These are phyloP conservation scores for Netelia melanura DNA, from an alignment of 2,888 invertebrate genomes.

Conservation along the genomic window DNA sequence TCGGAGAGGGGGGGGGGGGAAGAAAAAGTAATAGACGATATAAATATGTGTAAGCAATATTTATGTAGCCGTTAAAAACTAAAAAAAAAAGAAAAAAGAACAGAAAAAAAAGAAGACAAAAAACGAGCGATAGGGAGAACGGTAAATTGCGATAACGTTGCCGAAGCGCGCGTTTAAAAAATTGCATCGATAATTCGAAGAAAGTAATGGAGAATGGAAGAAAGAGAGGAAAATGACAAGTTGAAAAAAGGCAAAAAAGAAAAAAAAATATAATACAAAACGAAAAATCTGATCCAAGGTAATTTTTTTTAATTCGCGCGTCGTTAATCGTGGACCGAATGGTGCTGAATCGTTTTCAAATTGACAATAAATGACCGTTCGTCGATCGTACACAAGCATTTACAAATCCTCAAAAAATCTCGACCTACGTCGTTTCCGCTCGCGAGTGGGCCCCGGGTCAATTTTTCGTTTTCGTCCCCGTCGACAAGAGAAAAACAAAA, in stretches of 20 bases:
- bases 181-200: slow-evolving; percentile 42
- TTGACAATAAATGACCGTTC: slow-evolving; percentile 83
- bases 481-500: background rate
- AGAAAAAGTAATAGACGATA: slow-evolving; percentile 68
- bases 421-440: too few species aligned
- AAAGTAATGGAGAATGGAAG: slow-evolving; percentile 56
- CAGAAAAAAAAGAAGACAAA: too few species aligned
- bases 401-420: background rate
- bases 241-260: slow-evolving; percentile 52
- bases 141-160: slow-evolving; percentile 27
- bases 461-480: slow-evolving; percentile 52
- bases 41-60: slow-evolving; percentile 74
- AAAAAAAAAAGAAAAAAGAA: background rate
- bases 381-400: slow-evolving; percentile 74
- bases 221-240: slow-evolving; percentile 59
- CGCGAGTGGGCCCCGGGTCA: slow-evolving; percentile 70
- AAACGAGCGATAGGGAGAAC: slow-evolving; percentile 1
- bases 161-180: slow-evolving; percentile 54
- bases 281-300: slow-evolving; percentile 35
- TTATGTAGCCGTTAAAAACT: slow-evolving; percentile 69
- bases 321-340: slow-evolving; percentile 67
- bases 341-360: slow-evolving; percentile 81
- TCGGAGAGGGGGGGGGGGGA: background rate
- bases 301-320: slow-evolving; percentile 35
- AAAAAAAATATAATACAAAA: slow-evolving; percentile 52